Evolutionary conservation across 92 coral and sea anemone species (phyloP).

Genomic region (Plumapathes pennacea): DNA sequence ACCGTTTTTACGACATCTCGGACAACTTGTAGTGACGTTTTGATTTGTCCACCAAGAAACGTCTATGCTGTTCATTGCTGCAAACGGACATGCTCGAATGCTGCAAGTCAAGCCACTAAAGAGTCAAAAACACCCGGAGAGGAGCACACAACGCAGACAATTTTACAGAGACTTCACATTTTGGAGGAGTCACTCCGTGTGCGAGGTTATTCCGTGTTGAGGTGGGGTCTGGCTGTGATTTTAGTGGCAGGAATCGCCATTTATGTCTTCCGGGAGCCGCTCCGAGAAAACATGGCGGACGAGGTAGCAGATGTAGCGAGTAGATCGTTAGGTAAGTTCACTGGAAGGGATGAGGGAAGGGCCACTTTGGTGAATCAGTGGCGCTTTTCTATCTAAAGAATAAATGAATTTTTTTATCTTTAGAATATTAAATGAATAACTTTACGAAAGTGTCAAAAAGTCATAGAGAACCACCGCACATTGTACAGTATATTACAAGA

Average conservation of each 20-base stretch:
- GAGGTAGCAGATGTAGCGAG: conserved; percentile 98
- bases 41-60: not conserved
- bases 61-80: too few species aligned
- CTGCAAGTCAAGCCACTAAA: too few species aligned
- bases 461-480: too few species aligned
- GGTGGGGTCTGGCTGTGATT: conserved; percentile 82
- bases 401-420: too few species aligned
- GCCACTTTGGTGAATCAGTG: too few species aligned
- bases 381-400: too few species aligned
- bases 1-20: too few species aligned
- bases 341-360: not conserved
- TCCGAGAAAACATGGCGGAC: conserved; percentile 91
- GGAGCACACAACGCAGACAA: conserved; percentile 22
- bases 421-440: too few species aligned
- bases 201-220: conserved; percentile 75
- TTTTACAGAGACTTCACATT: conserved; percentile 70
- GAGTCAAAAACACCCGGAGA: not conserved
- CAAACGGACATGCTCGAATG: not conserved
- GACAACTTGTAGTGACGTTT: not conserved
- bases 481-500: too few species aligned
- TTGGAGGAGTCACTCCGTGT: conserved; percentile 85
- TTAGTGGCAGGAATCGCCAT: conserved; percentile 33
- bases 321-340: conserved; percentile 80
- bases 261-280: conserved; percentile 85
- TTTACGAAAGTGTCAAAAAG: too few species aligned